Evolutionary conservation across 2,797 vertebrate species (phyloP), one percentile per base, ranked within the genome.

Genomic region (Girardinus metallicus): DNA sequence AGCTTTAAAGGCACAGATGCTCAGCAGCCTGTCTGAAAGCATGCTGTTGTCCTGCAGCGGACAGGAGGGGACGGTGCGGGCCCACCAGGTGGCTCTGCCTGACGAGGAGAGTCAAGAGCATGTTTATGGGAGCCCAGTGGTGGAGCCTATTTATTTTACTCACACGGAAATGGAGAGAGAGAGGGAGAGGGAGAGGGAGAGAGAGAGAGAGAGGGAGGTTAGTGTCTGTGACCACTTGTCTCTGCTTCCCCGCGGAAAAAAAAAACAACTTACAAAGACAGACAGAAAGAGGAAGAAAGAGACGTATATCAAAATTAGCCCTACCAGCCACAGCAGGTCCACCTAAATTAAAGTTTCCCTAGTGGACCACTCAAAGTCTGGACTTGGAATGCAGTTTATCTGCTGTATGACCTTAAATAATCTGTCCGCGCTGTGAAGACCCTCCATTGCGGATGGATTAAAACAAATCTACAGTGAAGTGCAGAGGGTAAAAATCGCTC

Each of bases 1-100:
- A 87, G 83, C 83, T 92, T 87, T 88, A 91, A 90, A 89, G 87
- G 90, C 90, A 87, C 87, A 90, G 89, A 92, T 86, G 90, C 91
- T 85, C 86, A 78, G 83, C 80, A 29, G 2, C 83, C 41, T 15
- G 26, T 11, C 51, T 80, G 77, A 78, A 80, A 89, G 85, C 91
- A 93, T 91, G 84, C 74, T 90, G 87, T 79, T 82, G 51, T 80
- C 74, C 81, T 10, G 82, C 55, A 83, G 88, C 78, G 80, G 81
- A 80, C 74, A 85, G 85, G 80, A 84, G 79, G 70, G 87, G 82
- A 86, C 80, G 55, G 80, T 46, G 78, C 78, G 21, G 71, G 77
- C 47, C 36, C 83, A 76, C 44, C 88, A 87, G 88, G 86, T 92
- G 83, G 73, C 85, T 86, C 70, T 73, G 84, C 74, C 74, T 55